Conservation (phyloP, 2,797 vertebrate species). For the Spinus pinus region DNA sequence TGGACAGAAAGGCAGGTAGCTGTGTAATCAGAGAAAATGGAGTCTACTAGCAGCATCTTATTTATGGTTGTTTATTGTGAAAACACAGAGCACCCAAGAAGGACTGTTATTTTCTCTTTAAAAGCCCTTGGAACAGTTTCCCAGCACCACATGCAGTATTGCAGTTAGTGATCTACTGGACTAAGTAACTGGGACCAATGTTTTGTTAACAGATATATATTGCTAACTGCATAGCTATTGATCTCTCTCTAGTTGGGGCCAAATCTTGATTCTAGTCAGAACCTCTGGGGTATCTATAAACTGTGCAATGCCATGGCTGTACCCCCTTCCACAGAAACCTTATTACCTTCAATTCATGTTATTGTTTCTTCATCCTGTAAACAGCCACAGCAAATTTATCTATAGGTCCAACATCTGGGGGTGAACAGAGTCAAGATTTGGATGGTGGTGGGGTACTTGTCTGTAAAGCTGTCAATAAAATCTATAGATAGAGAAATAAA, state of each 20-base stretch:
- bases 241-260: background rate
- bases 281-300: background rate
- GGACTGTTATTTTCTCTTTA: constrained; percentile 44
- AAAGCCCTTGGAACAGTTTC: constrained; percentile 6
- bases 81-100: constrained; percentile 31
- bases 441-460: background rate
- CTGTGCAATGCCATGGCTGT: background rate
- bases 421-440: background rate
- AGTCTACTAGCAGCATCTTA: constrained; percentile 45
- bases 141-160: background rate
- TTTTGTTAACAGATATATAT: background rate
- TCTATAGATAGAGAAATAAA: background rate
- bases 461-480: background rate
- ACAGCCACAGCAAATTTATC: background rate
- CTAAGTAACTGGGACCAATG: background rate
- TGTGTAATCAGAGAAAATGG: constrained; percentile 65
- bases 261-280: background rate
- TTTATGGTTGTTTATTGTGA: constrained; percentile 46
- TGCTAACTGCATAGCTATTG: background rate
- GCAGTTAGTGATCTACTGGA: background rate
- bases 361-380: background rate
- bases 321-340: background rate
- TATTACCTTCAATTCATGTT: background rate
- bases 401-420: background rate
- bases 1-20: constrained; percentile 28